These are phyloP conservation scores for Heliconius erato DNA, from an alignment of 2,888 invertebrate genomes.

Conservation along the genomic window DNA sequence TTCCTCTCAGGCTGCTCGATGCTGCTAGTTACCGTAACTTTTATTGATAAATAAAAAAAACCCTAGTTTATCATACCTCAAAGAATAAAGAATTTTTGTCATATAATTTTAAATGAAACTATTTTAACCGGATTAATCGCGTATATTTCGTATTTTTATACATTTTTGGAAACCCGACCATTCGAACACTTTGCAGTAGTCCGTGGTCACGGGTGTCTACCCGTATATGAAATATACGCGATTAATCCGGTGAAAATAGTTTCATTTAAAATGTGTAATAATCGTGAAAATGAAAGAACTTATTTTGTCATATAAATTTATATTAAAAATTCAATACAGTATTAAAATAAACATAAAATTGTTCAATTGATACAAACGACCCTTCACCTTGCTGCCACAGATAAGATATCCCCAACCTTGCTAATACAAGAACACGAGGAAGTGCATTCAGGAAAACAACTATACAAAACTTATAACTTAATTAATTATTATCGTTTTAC, in stretches of 20 bases:
- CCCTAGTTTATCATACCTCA: background rate
- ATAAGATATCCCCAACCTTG: conserved; percentile 47
- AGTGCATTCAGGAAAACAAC: conserved; percentile 45
- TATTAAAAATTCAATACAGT: background rate
- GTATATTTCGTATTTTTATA: too few relatives aligned
- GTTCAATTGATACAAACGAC: conserved; percentile 29
- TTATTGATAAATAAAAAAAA: background rate
- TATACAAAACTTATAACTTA: conserved; percentile 32
- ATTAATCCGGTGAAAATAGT: too few relatives aligned
- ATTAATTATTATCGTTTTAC: conserved; percentile 12
- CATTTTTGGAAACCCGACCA: too few relatives aligned
- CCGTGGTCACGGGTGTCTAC: too few relatives aligned
- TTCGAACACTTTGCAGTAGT: too few relatives aligned
- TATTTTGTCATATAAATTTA: background rate
- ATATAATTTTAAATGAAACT: background rate
- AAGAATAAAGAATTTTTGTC: background rate
- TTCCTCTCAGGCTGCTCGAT: background rate
- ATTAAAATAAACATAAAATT: conserved; percentile 7
- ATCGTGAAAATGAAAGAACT: too few relatives aligned
- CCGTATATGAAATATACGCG: too few relatives aligned
- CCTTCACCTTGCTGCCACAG: conserved; percentile 42
- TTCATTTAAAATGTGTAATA: too few relatives aligned
- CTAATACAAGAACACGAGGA: conserved; percentile 41
- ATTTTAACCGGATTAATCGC: too few relatives aligned
- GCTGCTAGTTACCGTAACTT: background rate